phyloP scores from a whole-genome alignment of 1,140 invertebrate genomes.

The Pseudomyrmex pallidus region DNA sequence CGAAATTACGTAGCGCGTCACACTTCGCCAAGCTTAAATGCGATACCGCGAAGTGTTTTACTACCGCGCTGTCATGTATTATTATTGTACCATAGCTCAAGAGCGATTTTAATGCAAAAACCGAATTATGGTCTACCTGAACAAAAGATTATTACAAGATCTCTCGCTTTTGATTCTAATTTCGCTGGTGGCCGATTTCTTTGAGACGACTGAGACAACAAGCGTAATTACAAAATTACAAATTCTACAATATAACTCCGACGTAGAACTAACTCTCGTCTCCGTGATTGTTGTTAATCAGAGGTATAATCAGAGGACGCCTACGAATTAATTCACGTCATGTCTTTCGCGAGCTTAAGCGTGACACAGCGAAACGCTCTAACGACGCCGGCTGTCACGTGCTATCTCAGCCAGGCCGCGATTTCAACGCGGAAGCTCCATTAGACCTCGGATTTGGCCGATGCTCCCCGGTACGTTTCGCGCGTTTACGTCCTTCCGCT shows the following conservation, averaged over 20 bases:
- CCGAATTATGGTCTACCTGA: constrained; percentile 25
- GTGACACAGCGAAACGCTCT: not conserved
- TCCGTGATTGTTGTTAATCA: not conserved
- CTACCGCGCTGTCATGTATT: constrained; percentile 46
- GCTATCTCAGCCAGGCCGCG: constrained; percentile 20
- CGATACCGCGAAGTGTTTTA: constrained; percentile 57
- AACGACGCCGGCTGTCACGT: constrained; percentile 1
- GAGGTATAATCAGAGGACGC: not conserved
- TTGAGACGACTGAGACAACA: too few relatives aligned
- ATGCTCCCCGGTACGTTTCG: constrained; percentile 7
- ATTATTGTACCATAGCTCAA: constrained; percentile 19
- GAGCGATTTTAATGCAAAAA: constrained; percentile 47
- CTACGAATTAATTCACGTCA: not conserved
- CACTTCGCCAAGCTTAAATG: constrained; percentile 51
- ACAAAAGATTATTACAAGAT: constrained; percentile 39
- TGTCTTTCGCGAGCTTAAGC: not conserved
- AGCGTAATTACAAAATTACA: not conserved
- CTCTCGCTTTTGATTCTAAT: constrained; percentile 22
- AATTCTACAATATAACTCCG: not conserved
- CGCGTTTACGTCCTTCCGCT: constrained; percentile 54
- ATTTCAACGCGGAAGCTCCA: constrained; percentile 56
- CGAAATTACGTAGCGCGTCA: constrained; percentile 48
- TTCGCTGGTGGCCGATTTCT: not conserved
- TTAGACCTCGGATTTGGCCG: constrained; percentile 48
- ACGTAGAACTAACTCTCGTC: not conserved